phyloP scores from a whole-genome alignment of 2,888 invertebrate genomes.

The Listrodromus nycthemerus region DNA sequence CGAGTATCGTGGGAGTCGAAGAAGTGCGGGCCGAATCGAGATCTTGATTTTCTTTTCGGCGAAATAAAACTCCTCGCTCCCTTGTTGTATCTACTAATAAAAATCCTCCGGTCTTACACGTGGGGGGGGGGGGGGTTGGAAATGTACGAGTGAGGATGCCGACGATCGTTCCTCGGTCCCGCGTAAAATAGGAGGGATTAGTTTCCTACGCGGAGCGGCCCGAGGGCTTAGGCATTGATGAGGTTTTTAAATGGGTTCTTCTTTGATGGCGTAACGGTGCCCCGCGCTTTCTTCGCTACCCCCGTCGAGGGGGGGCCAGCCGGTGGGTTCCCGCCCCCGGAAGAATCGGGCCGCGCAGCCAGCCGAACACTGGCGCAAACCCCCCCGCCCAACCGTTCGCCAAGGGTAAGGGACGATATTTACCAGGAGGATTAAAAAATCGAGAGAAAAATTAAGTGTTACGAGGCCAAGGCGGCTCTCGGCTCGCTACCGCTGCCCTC shows the following conservation, averaged over 20 bases:
- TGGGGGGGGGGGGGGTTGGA: constrained; percentile 6
- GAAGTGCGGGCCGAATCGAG: constrained; percentile 20
- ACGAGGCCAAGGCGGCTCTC: constrained; percentile 80
- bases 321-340: constrained; percentile 65
- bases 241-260: constrained; percentile 85
- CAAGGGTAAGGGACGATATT: constrained; percentile 81
- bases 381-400: constrained; percentile 34
- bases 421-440: constrained; percentile 85
- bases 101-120: constrained; percentile 78
- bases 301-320: constrained; percentile 61
- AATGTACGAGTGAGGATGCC: constrained; percentile 40
- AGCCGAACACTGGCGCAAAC: constrained; percentile 36
- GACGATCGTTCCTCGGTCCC: constrained; percentile 65
- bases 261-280: constrained; percentile 80
- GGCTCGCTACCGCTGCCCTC: constrained; percentile 72
- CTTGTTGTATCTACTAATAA: constrained; percentile 82
- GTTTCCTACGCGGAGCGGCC: constrained; percentile 82
- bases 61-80: constrained; percentile 54
- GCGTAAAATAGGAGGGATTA: constrained; percentile 85
- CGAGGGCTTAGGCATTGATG: constrained; percentile 84
- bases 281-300: constrained; percentile 44
- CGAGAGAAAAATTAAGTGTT: constrained; percentile 85
- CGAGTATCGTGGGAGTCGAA: constrained; percentile 33
- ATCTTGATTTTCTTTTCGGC: constrained; percentile 27
- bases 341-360: constrained; percentile 59